A percentile compares a stretch with the other conserved stretches of the same genome.
phyloP scores from a whole-genome alignment of 2,888 invertebrate genomes.

The Meteorus colon region DNA sequence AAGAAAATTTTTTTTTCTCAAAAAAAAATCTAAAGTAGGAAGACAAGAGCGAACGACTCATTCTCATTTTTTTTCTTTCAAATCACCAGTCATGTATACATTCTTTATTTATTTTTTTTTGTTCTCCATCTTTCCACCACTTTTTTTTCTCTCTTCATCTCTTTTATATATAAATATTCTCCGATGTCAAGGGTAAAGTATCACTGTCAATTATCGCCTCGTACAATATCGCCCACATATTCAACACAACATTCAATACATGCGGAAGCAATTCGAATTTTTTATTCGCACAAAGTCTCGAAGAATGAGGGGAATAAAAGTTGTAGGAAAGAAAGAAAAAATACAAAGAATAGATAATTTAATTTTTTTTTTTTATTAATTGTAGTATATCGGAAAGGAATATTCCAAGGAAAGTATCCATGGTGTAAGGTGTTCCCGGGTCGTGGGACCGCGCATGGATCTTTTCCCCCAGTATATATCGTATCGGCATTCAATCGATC shows the following conservation, averaged over 20 bases:
- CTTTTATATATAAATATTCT: background rate
- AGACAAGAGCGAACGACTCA: background rate
- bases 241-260: background rate
- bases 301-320: conserved; percentile 16
- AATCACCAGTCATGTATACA: too few species aligned
- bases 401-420: conserved; percentile 28
- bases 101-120: background rate
- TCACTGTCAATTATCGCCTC: conserved; percentile 16
- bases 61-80: background rate
- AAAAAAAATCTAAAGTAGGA: background rate
- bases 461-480: conserved; percentile 24
- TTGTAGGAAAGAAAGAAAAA: background rate
- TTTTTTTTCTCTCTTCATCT: background rate
- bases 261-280: background rate
- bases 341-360: conserved; percentile 14
- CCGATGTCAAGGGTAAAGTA: background rate
- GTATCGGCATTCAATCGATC: conserved; percentile 43
- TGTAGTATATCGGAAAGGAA: conserved; percentile 20
- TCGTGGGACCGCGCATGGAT: conserved; percentile 44
- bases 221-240: conserved; percentile 26
- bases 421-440: conserved; percentile 39
- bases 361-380: conserved; percentile 1
- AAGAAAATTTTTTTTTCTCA: background rate
- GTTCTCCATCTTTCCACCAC: background rate
- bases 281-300: conserved; percentile 5